These are phyloP conservation scores for Epinephelus moara DNA, from an alignment of 2,113 vertebrate species.

Conservation along the genomic window DNA sequence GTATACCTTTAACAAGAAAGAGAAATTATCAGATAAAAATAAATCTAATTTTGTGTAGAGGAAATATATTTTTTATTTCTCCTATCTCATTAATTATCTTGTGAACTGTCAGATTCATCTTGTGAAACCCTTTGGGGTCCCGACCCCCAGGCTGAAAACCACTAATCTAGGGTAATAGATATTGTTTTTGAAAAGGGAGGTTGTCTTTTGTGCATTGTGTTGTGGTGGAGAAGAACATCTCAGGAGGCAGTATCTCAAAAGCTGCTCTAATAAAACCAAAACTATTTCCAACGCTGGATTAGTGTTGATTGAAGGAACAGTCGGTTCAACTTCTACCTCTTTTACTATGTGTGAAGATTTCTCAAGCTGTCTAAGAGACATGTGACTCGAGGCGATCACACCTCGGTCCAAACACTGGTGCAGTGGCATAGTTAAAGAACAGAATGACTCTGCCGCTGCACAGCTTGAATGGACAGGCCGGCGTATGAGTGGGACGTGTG, in stretches of 20 bases:
- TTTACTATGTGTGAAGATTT: constrained; percentile 32
- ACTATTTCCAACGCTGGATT: background rate
- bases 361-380: constrained; percentile 13
- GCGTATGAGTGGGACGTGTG: constrained; percentile 66
- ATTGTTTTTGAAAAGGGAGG: background rate
- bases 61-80: background rate
- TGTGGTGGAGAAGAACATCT: background rate
- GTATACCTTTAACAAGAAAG: background rate
- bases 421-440: constrained; percentile 49
- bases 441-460: constrained; percentile 51
- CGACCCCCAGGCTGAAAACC: no score
- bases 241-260: background rate
- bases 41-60: background rate
- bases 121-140: background rate
- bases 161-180: background rate
- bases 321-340: constrained; percentile 26
- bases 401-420: constrained; percentile 52
- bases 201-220: background rate
- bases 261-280: background rate
- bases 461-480: constrained; percentile 68
- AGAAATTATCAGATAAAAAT: background rate
- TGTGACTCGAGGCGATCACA: constrained; percentile 47
- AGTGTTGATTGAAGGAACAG: constrained; percentile 15
- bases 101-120: background rate
- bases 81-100: background rate